A percentile compares a stretch with the other conserved stretches of the same genome.
These are phyloP conservation scores for Hecatera dysodea DNA, from an alignment of 2,888 invertebrate species.

Conservation along the genomic window DNA sequence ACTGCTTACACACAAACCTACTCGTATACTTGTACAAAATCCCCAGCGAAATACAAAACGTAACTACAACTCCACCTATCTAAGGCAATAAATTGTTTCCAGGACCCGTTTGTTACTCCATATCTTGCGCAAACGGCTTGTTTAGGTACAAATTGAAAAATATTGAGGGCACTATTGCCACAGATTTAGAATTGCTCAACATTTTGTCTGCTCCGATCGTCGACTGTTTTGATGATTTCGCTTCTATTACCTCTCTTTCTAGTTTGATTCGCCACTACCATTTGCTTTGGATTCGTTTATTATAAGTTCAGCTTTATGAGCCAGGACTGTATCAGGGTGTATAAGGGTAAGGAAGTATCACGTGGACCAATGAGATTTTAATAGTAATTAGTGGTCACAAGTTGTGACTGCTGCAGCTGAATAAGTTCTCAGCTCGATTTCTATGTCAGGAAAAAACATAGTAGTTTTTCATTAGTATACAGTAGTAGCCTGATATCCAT, in stretches of 20 bases:
- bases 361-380: too few species aligned
- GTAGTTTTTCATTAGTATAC: too few species aligned
- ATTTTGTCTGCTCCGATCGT: constrained; percentile 24
- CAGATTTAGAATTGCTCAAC: constrained; percentile 51
- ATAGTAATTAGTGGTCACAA: too few species aligned
- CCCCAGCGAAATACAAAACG: constrained; percentile 20
- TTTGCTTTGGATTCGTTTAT: constrained; percentile 7
- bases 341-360: too few species aligned
- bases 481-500: too few species aligned
- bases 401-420: too few species aligned
- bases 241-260: constrained; percentile 50
- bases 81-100: constrained; percentile 42
- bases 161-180: constrained; percentile 48
- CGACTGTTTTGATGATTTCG: constrained; percentile 66
- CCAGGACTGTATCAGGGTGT: background rate
- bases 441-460: too few species aligned
- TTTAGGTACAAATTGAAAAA: constrained; percentile 63
- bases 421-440: too few species aligned
- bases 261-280: constrained; percentile 46
- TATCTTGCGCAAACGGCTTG: constrained; percentile 57
- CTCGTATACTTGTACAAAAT: background rate
- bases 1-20: constrained; percentile 7
- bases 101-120: constrained; percentile 43
- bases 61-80: constrained; percentile 46
- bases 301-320: background rate